These are phyloP conservation scores for Rattus rattus DNA, from an alignment of 2,113 vertebrate species.

Conservation along the genomic window DNA sequence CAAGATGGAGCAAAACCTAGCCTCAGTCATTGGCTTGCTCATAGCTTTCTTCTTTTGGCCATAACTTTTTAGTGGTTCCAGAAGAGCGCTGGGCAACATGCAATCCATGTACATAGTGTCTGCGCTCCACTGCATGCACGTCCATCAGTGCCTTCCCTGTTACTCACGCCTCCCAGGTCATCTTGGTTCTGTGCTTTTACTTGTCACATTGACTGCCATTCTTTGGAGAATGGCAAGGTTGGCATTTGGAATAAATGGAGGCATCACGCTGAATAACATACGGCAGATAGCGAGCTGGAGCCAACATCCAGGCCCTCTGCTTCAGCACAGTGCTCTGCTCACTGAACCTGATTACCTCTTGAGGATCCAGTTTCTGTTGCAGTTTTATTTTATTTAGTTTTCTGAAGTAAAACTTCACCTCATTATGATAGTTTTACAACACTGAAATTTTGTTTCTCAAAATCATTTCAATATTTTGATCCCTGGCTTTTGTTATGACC, in stretches of 20 bases:
- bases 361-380: conserved; percentile 57
- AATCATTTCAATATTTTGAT: conserved; percentile 73
- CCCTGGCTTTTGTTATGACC: conserved; percentile 70
- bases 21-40: not conserved
- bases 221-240: conserved; percentile 51
- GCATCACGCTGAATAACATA: conserved; percentile 15
- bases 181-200: conserved; percentile 55
- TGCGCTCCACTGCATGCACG: conserved; percentile 19
- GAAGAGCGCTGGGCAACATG: conserved; percentile 17
- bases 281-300: not conserved
- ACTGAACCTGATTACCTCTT: conserved; percentile 31
- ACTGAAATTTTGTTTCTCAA: conserved; percentile 73
- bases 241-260: conserved; percentile 63
- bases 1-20: conserved; percentile 13
- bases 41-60: conserved; percentile 27
- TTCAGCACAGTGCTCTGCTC: not conserved
- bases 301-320: not conserved
- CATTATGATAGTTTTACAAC: conserved; percentile 72
- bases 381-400: conserved; percentile 72
- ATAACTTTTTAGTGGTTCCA: conserved; percentile 4
- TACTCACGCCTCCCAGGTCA: conserved; percentile 46
- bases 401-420: conserved; percentile 75
- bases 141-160: conserved; percentile 8
- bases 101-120: conserved; percentile 56
- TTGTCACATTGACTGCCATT: conserved; percentile 28